phyloP scores from a whole-genome alignment of 2,797 vertebrate genomes.

The Vultur gryphus region DNA sequence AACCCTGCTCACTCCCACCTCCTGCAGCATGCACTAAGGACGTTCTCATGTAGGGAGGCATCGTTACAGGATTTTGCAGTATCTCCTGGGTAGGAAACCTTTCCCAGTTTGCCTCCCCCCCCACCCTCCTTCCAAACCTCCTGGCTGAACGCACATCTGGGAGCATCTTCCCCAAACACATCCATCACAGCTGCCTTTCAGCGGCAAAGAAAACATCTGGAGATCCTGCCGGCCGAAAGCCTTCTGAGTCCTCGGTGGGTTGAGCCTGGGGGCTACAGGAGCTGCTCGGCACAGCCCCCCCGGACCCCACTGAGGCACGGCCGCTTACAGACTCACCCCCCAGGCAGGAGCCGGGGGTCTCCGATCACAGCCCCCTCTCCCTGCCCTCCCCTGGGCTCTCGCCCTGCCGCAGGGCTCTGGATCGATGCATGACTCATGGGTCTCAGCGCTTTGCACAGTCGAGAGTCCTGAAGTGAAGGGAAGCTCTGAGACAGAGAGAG shows the following conservation, averaged over 20 bases:
- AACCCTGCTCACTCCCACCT: neutral
- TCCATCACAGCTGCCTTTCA: conserved; percentile 2
- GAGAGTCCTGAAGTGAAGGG: neutral
- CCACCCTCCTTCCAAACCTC: neutral
- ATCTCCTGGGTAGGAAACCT: neutral
- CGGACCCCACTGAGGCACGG: accelerated
- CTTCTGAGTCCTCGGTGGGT: neutral
- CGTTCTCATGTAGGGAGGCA: neutral
- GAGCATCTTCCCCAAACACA: neutral
- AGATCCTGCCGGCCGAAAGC: neutral
- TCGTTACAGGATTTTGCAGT: neutral
- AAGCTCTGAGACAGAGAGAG: neutral
- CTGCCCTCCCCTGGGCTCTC: neutral
- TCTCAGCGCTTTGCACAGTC: neutral
- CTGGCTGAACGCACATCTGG: conserved; percentile 41
- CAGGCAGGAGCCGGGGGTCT: neutral
- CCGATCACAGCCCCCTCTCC: accelerated
- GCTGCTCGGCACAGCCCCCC: neutral
- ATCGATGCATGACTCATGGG: neutral
- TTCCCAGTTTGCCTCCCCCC: neutral
- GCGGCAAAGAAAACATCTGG: neutral
- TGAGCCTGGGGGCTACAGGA: neutral
- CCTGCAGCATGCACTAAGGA: neutral
- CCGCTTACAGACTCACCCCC: no score
- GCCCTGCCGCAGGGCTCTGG: neutral